Percentiles rank a stretch among this genome's conserved stretches.
Conservation (phyloP, 1,140 invertebrate genomes). For the Drosophila lacertosa region DNA sequence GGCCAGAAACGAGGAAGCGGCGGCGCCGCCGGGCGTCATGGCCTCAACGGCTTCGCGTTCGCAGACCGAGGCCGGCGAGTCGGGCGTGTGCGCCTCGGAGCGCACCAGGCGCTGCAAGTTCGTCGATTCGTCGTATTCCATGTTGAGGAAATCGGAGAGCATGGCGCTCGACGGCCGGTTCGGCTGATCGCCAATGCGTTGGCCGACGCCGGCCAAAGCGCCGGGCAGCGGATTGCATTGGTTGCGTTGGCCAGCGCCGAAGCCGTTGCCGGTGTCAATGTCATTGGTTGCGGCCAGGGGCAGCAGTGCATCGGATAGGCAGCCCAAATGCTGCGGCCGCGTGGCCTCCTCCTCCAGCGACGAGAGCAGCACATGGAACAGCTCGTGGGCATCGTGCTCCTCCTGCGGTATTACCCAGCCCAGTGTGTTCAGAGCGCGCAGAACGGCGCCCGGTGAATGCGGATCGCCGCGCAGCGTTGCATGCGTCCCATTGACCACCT, state of each 20-base stretch:
- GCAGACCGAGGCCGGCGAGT: slow-evolving; percentile 79
- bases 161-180: slow-evolving; percentile 81
- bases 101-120: slow-evolving; percentile 74
- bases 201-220: slow-evolving; percentile 17
- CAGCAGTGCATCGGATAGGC: slow-evolving; percentile 88
- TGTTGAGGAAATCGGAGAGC: slow-evolving; percentile 79
- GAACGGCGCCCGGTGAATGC: slow-evolving; percentile 89
- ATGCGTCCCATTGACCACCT: slow-evolving; percentile 91
- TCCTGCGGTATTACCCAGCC: slow-evolving; percentile 94
- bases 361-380: slow-evolving; percentile 93
- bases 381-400: slow-evolving; percentile 96
- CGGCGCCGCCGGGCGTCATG: slow-evolving; percentile 39
- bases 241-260: too few species aligned
- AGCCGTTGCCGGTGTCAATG: slow-evolving; percentile 32
- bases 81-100: slow-evolving; percentile 82
- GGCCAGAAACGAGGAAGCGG: slow-evolving; percentile 19
- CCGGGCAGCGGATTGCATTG: too few species aligned
- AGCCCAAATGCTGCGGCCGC: slow-evolving; percentile 85
- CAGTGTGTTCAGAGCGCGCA: slow-evolving; percentile 89
- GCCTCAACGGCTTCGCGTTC: slow-evolving; percentile 64
- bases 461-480: slow-evolving; percentile 88
- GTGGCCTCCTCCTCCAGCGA: slow-evolving; percentile 93
- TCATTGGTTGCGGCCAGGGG: too few species aligned
- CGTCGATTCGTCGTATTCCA: slow-evolving; percentile 81
- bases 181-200: slow-evolving; percentile 62